Base-by-base conservation (phyloP, 1,140 invertebrate species). In the Plectrocnemia conspersa region DNA sequence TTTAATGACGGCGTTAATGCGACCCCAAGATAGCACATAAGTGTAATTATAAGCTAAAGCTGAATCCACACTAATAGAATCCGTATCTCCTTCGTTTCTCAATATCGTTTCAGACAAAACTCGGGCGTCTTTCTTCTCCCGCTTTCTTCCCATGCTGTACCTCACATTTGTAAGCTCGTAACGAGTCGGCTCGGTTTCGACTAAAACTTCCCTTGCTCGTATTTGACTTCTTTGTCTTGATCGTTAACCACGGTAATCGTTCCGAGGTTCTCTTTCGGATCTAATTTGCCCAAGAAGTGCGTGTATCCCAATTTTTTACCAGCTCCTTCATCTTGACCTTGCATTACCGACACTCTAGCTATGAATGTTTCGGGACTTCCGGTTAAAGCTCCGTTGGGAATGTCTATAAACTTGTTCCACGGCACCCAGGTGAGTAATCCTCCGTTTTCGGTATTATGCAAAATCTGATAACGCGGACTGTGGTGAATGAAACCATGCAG, bases 381-480 rank as follows among this genome's bases (percentile, higher is more conserved):
- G 1, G 80, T 74, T 6, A 90, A 82, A n/a, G 82, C 79, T 2
- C 88, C 87, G 16, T 74, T 72, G 0, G 81, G 79, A 22, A 73
- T 73, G 2, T 74, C 63, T 49, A 68, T 76, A 64, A 80, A 87
- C 65, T 83, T 87, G 53, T 78, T 70, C 83, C 86, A 89, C 7
- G 73, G 64, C 5, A 78, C 72, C 88, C 88, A 91, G 46, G 74
- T 80, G 1, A 90, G 73, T 32, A 85, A 75, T 1, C 82, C 85
- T n/a, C 85, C 81, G 45, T 82, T 80, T 56, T 89, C 85, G 44
- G 84, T 78, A 68, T 90, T 91, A 63, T 87, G 79, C 10, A 90
- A 68, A 2, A 90, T 75, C 63, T 91, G 85, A 64, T 87, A 90
- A 23, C 75, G 69, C 1, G 78, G 69, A 57, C 84, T 79, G 21